Evolutionary conservation across 2,888 invertebrate genomes (phyloP), one percentile per base, ranked within the genome.

Genomic region (Campoplex nolae): DNA sequence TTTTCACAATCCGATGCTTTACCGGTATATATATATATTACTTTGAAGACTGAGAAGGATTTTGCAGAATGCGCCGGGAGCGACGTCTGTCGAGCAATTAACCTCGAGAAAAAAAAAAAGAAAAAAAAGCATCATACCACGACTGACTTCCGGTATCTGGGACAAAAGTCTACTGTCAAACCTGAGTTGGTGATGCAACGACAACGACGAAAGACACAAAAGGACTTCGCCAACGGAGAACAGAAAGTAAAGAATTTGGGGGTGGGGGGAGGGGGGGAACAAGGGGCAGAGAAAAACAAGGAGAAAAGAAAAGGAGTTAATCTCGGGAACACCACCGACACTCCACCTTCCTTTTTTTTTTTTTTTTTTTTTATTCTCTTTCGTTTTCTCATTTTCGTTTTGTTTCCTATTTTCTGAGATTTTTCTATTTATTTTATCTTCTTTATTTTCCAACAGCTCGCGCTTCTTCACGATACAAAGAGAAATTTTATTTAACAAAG

Each of bases 111-210:
- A 23, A 18, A 11, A 54, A 67, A 77, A 48, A 67, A 18, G 11
- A 54, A 67, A 77, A 77, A n/a, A 85, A 80, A 6, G 32, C 38
- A 45, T 16, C 62, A 62, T 68, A 54, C 80, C 76, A 54, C 77
- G 67, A 67, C 67, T 48, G 81, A 81, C 81, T 85, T 81, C 65
- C 67, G 73, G 77, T 85, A 85, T 77, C 67, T 73, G 81, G 85
- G 67, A 81, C 73, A 75, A 75, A 80, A 67, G 70, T 62, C 67
- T 73, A 65, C 70, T 75, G 68, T 71, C 51, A 62, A 81, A 70
- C 51, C 18, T 62, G 51, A 51, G 54, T 56, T 32, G 48, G 65
- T 56, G 73, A 56, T 18, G 73, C 54, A 73, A 71, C 65, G 56
- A 79, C 79, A 56, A 70, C 78, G 74, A 84, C 78, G 58, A 35